phyloP scores from a whole-genome alignment of 2,113 vertebrate genomes.

The Eulacestoma nigropectus region DNA sequence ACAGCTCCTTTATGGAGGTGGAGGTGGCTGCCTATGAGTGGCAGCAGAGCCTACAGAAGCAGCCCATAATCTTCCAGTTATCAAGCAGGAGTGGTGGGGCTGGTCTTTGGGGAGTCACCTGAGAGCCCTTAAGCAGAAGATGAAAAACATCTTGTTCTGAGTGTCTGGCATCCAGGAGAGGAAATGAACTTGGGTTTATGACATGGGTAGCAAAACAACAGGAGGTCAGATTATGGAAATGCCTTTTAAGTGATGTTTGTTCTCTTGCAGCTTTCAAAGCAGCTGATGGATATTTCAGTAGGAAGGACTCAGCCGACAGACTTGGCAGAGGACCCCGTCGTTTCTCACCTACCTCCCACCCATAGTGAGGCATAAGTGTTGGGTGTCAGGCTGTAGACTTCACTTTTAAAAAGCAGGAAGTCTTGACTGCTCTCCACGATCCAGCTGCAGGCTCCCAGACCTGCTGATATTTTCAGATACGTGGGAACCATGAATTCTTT shows the following conservation, averaged over 20 bases:
- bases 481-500: background rate
- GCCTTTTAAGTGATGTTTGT: background rate
- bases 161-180: constrained; percentile 18
- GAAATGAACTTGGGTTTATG: constrained; percentile 16
- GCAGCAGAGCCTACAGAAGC: background rate
- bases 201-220: background rate
- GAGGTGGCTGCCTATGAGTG: background rate
- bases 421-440: background rate
- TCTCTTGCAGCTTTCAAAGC: background rate
- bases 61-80: background rate
- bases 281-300: background rate
- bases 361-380: background rate
- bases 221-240: background rate
- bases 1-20: background rate
- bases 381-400: background rate
- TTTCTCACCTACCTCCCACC: background rate
- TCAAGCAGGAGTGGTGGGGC: background rate
- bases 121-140: background rate
- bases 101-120: background rate
- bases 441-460: background rate
- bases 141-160: constrained; percentile 22
- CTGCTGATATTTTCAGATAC: background rate
- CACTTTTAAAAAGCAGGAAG: background rate
- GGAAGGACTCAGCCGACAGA: background rate
- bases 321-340: background rate